Evolutionary conservation across 2,113 vertebrate species (phyloP).

Genomic region (Hippocampus comes): DNA sequence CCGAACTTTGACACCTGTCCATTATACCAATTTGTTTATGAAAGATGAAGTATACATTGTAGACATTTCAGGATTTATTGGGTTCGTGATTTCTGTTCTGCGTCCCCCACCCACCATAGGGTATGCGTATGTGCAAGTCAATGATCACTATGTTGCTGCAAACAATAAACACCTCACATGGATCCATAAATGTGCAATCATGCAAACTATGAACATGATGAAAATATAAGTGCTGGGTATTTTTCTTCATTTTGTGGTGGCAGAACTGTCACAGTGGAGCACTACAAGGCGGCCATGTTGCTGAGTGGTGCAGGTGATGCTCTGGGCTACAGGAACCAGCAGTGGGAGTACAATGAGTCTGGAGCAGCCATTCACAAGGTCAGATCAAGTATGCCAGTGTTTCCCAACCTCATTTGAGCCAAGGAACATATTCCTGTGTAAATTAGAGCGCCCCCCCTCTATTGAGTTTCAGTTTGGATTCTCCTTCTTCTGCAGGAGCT

Average conservation of each 20-base stretch:
- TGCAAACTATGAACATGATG: not conserved
- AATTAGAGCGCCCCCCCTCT: too few species aligned
- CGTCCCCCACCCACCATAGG: too few species aligned
- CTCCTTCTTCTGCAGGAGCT: constrained; percentile 62
- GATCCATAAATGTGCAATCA: not conserved
- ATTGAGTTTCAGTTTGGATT: not conserved
- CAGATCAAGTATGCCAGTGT: not conserved
- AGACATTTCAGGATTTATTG: too few species aligned
- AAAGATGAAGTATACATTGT: too few species aligned
- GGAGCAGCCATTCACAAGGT: constrained; percentile 77
- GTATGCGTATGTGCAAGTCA: too few species aligned
- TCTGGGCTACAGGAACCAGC: constrained; percentile 75
- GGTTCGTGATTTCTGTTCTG: too few species aligned
- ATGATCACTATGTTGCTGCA: too few species aligned
- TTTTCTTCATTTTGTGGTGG: not conserved
- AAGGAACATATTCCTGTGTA: too few species aligned
- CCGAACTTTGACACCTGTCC: too few species aligned
- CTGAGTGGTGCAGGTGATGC: constrained; percentile 80
- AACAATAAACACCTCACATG: too few species aligned
- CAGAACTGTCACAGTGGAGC: constrained; percentile 51
- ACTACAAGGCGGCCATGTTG: constrained; percentile 77
- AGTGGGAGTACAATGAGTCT: constrained; percentile 80
- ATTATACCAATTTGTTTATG: too few species aligned
- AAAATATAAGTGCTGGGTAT: not conserved
- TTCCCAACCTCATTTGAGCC: not conserved